Evolutionary conservation across 2,888 invertebrate genomes (phyloP), one percentile per base, ranked within the genome.

Genomic region (Hyppa rectilinea): DNA sequence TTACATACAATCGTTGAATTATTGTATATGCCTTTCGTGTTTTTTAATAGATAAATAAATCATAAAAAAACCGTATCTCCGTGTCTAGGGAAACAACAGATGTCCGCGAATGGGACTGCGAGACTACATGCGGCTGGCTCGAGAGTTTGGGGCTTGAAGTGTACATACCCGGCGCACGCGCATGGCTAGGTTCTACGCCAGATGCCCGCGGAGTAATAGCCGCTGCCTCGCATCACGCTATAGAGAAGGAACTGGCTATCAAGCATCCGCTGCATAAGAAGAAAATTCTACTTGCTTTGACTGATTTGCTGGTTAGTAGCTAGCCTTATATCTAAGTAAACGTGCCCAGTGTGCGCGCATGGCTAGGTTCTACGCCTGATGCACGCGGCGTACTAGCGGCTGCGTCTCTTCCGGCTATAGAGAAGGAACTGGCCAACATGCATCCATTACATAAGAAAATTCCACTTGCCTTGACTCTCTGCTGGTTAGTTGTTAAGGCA

Each of bases 401-500:
- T 82, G 97, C 98, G 7, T 97, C 98, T 0, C 97, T 97, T 9
- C 96, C 97, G 81, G 98, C 98, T 84, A 97, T 99, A 47, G 99
- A 99, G 92, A 99, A 99, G 87, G 98, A 98, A 88, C 94, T 98
- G 14, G 97, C 97, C 64, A 96, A 98, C 52, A 98, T 98, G 92
- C 97, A 98, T 89, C 96, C 97, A 0, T 95, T 99, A 86, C 99
- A 99, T 89, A 97, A 98, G 79, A 99, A 99, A 93, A 97, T 99
- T 40, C 96, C 98, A 56, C 93, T 99, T 71, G 97, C 97, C 0
- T 92, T 98, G 12, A 96, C 97, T 12, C 97, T 85, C 88, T 97
- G 36, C 94, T 97, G 87, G 96, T 96, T 47, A n/a, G n/a, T n/a
- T n/a, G n/a, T n/a, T n/a, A n/a, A n/a, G n/a, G n/a, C n/a, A n/a